Conservation (phyloP, 2,797 vertebrate species). For the Ctenopoma multispine region DNA sequence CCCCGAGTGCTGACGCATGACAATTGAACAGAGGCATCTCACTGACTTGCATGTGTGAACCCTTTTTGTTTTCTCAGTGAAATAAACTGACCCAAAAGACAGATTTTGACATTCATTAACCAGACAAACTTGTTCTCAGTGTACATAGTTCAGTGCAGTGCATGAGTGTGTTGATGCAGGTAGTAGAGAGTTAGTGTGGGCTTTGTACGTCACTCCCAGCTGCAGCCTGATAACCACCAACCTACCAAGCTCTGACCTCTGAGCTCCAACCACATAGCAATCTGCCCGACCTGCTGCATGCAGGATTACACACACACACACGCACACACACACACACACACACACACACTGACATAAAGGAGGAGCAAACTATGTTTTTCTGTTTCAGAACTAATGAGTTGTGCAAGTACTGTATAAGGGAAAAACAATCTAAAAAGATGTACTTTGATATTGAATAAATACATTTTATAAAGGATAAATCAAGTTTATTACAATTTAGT, state of each 20-base stretch:
- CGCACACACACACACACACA: constrained; percentile 12
- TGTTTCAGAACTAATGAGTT: no score
- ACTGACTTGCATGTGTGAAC: no score
- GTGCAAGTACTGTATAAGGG: no score
- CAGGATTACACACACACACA: constrained; percentile 27
- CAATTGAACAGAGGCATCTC: no score
- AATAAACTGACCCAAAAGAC: constrained; percentile 59
- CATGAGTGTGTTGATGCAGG: constrained; percentile 4
- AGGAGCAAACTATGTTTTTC: no score
- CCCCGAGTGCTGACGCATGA: no score
- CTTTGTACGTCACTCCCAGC: constrained; percentile 48
- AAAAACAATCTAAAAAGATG: no score
- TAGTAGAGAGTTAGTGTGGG: background rate
- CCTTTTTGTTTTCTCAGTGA: constrained; percentile 24
- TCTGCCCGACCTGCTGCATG: constrained; percentile 33
- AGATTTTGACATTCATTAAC: constrained; percentile 74
- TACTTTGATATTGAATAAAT: no score
- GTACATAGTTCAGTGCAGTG: constrained; percentile 7
- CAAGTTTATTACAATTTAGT: no score
- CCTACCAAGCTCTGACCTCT: constrained; percentile 56
- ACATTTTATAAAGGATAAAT: no score
- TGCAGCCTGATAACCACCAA: constrained; percentile 55
- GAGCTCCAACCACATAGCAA: constrained; percentile 46
- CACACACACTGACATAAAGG: background rate
- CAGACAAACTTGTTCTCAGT: constrained; percentile 43